These are phyloP conservation scores for Oreohelix idahoensis DNA, from an alignment of 1,140 invertebrate species.

Conservation along the genomic window DNA sequence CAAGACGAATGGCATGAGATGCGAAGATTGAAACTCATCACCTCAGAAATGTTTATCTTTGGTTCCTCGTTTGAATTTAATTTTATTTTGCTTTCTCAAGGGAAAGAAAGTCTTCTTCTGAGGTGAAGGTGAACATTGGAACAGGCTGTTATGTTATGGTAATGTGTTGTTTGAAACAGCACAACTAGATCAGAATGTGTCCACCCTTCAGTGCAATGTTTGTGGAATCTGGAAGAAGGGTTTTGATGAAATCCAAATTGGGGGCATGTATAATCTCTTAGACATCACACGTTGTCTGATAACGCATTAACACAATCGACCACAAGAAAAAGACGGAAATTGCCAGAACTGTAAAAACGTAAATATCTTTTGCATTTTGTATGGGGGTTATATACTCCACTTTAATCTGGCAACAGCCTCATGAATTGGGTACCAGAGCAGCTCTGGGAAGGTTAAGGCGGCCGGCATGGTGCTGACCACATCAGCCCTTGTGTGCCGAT, in stretches of 20 bases:
- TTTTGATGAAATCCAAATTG: not conserved
- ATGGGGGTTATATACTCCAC: too few relatives aligned
- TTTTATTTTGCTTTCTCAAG: constrained; percentile 25
- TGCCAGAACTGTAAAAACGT: too few relatives aligned
- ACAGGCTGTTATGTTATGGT: not conserved
- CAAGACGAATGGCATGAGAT: not conserved
- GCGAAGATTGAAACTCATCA: constrained; percentile 19
- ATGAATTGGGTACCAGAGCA: too few relatives aligned
- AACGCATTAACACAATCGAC: too few relatives aligned
- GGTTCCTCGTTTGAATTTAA: constrained; percentile 19
- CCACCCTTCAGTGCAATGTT: not conserved
- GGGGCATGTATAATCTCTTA: not conserved
- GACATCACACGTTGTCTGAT: too few relatives aligned
- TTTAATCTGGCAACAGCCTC: too few relatives aligned
- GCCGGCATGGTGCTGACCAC: too few relatives aligned
- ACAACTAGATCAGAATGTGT: not conserved
- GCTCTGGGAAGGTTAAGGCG: too few relatives aligned
- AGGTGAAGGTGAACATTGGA: not conserved
- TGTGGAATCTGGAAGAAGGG: not conserved
- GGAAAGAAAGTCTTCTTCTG: not conserved
- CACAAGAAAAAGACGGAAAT: too few relatives aligned
- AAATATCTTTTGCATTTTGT: too few relatives aligned
- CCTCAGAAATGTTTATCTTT: constrained; percentile 11
- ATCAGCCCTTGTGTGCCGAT: too few relatives aligned
- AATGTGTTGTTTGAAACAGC: constrained; percentile 5